Percentiles rank a stretch among this genome's conserved stretches.
These are phyloP conservation scores for Myotis vivesi DNA, from an alignment of 2,797 vertebrate species.

Conservation along the genomic window DNA sequence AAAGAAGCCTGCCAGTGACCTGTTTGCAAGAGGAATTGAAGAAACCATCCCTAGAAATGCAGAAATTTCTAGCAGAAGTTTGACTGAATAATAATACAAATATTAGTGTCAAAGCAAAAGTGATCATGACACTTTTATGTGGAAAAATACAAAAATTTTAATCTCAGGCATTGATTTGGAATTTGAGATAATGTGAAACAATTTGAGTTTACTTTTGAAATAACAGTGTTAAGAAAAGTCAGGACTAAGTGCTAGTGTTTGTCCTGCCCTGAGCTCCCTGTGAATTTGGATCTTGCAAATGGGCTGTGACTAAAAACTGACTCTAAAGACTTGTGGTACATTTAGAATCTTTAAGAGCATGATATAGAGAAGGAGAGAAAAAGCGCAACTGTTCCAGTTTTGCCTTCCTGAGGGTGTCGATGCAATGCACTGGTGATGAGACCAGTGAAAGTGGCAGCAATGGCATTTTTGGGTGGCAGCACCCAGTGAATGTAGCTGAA, in stretches of 20 bases:
- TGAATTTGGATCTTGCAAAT: not conserved
- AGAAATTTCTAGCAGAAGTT: not conserved
- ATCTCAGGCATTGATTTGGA: not conserved
- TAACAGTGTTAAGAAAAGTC: not conserved
- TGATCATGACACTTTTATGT: not conserved
- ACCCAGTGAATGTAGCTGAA: rapidly evolving
- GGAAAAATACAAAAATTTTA: not conserved
- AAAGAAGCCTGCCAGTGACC: not conserved
- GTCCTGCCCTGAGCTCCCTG: not conserved
- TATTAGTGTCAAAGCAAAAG: not conserved
- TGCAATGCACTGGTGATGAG: rapidly evolving
- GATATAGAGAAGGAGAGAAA: not conserved
- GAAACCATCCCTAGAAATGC: not conserved
- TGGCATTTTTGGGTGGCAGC: too few species aligned
- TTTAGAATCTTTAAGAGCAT: not conserved
- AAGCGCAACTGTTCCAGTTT: not conserved
- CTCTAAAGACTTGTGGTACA: not conserved
- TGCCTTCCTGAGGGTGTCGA: not conserved
- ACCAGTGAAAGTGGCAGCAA: not conserved
- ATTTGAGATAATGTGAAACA: not conserved
- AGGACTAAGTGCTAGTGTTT: not conserved
- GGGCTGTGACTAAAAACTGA: not conserved
- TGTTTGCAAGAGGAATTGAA: not conserved
- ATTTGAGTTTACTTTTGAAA: constrained; percentile 30
- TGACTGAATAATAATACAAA: not conserved